Percentiles rank a stretch among this genome's conserved stretches.
These are phyloP conservation scores for Chymomyza fuscimana DNA, from an alignment of 2,888 invertebrate genomes.

Conservation along the genomic window DNA sequence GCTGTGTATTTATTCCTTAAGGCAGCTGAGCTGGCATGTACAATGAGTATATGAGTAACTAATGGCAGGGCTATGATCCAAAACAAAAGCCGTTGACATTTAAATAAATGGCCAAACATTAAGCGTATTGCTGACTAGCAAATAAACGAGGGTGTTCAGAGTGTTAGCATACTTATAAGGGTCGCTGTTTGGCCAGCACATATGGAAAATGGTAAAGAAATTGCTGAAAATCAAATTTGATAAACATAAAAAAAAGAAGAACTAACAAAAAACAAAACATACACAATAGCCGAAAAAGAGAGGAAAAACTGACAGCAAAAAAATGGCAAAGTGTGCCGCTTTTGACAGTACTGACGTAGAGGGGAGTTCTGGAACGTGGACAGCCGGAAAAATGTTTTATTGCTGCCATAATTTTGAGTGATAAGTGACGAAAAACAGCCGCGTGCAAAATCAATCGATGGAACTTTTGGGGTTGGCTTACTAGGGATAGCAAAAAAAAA, in stretches of 20 bases:
- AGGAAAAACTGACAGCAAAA: slow-evolving; percentile 69
- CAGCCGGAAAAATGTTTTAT: slow-evolving; percentile 73
- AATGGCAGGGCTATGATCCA: slow-evolving; percentile 16
- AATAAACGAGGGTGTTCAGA: slow-evolving; percentile 31
- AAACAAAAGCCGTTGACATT: slow-evolving; percentile 65
- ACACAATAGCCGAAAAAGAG: slow-evolving; percentile 30
- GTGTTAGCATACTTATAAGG: slow-evolving; percentile 3
- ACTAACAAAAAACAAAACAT: slow-evolving; percentile 31
- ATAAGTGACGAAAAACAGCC: slow-evolving; percentile 71
- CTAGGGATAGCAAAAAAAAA: slow-evolving; percentile 26
- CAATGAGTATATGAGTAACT: slow-evolving; percentile 22
- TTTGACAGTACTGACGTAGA: slow-evolving; percentile 43
- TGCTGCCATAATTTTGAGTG: slow-evolving; percentile 76
- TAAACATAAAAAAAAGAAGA: slow-evolving; percentile 53
- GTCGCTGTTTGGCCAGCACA: slow-evolving; percentile 31
- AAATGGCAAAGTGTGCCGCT: slow-evolving; percentile 71
- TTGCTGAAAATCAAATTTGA: slow-evolving; percentile 75
- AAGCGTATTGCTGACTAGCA: slow-evolving; percentile 57
- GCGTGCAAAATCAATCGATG: slow-evolving; percentile 66
- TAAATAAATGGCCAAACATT: slow-evolving; percentile 71
- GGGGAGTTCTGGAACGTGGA: slow-evolving; percentile 31
- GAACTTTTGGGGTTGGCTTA: slow-evolving; percentile 7
- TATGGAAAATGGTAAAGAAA: slow-evolving; percentile 71
- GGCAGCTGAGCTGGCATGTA: slow-evolving; percentile 25
- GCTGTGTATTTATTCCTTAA: slow-evolving; percentile 19